Evolutionary conservation across 1,140 invertebrate species (phyloP).

Genomic region (Aphaenogaster ashmeadi): DNA sequence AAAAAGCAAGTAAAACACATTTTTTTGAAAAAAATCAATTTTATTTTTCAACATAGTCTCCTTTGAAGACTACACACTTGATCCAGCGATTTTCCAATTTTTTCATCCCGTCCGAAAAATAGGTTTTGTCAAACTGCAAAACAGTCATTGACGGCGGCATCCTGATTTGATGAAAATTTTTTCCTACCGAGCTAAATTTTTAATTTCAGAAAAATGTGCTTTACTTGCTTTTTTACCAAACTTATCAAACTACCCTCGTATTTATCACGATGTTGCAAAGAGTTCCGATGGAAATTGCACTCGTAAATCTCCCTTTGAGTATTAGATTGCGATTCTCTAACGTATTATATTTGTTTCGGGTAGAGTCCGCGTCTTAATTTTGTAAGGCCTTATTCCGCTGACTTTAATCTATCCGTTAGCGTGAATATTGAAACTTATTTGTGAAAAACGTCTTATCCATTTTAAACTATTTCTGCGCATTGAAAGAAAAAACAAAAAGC

Average conservation of each 20-base stretch:
- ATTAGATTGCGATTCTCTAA: conserved; percentile 38
- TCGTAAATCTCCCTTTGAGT: conserved; percentile 22
- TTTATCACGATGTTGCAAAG: conserved; percentile 16
- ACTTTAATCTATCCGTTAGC: background rate
- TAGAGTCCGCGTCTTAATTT: background rate
- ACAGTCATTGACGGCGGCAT: no score
- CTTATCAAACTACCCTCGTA: background rate
- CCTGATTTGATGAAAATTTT: no score
- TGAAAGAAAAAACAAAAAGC: background rate
- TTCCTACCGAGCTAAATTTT: no score
- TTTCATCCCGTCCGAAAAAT: no score
- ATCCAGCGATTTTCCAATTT: no score
- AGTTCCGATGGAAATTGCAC: background rate
- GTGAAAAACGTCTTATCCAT: background rate
- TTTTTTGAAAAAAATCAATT: no score
- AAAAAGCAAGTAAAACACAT: no score
- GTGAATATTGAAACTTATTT: conserved; percentile 10
- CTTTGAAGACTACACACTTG: no score
- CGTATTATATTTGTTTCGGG: background rate
- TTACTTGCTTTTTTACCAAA: no score
- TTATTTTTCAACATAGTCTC: no score
- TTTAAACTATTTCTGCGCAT: conserved; percentile 1
- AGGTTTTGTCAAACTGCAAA: no score
- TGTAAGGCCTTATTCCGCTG: background rate
- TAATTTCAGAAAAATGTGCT: no score